A percentile compares a stretch with the other conserved stretches of the same genome.
These are phyloP conservation scores for Lycodopsis pacificus DNA, from an alignment of 2,797 vertebrate species.

Conservation along the genomic window DNA sequence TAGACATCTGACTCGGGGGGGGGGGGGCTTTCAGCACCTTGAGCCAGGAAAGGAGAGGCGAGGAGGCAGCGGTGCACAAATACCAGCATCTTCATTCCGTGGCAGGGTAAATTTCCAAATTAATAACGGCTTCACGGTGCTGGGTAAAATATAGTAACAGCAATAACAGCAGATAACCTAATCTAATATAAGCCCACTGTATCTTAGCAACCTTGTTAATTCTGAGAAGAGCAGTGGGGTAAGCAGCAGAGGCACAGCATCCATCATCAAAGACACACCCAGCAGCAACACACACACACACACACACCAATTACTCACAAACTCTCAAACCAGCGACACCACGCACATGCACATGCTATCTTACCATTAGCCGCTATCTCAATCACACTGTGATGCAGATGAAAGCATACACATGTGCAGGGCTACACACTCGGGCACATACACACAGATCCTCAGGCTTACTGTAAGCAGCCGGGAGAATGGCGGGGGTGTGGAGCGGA, in stretches of 20 bases:
- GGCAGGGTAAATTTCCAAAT: conserved; percentile 84
- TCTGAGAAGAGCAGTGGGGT: conserved; percentile 80
- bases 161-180: conserved; percentile 86
- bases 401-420: conserved; percentile 60
- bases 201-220: conserved; percentile 90
- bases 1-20: conserved; percentile 72
- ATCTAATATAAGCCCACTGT: conserved; percentile 87
- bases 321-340: conserved; percentile 55
- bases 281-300: conserved; percentile 55
- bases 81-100: conserved; percentile 76
- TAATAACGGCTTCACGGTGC: conserved; percentile 81
- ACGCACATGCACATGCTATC: conserved; percentile 62
- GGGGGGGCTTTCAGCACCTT: conserved; percentile 37
- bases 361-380: conserved; percentile 68
- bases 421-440: conserved; percentile 50
- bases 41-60: conserved; percentile 39
- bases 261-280: conserved; percentile 82
- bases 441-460: conserved; percentile 77
- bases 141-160: conserved; percentile 87
- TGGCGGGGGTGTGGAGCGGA: conserved; percentile 77
- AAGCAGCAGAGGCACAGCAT: conserved; percentile 78
- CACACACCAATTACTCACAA: conserved; percentile 65
- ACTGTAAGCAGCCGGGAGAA: conserved; percentile 82
- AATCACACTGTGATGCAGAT: conserved; percentile 67
- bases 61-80: conserved; percentile 58